phyloP scores from a whole-genome alignment of 1,140 invertebrate genomes.

The Cydia splendana region DNA sequence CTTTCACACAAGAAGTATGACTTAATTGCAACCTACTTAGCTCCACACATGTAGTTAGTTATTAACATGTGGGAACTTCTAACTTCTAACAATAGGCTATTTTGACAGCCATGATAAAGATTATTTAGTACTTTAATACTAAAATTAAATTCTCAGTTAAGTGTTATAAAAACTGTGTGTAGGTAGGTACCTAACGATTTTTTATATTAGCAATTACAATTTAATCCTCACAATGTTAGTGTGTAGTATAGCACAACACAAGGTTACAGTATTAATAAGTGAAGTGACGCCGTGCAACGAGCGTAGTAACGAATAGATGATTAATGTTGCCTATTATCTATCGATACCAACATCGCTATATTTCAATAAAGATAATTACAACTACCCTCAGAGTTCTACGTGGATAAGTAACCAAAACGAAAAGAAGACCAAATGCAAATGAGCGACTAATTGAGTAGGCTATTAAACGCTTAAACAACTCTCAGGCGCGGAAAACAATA shows the following conservation, averaged over 20 bases:
- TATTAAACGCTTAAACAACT: conserved; percentile 20
- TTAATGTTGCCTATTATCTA: neutral
- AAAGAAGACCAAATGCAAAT: conserved; percentile 18
- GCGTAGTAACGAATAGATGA: neutral
- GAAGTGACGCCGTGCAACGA: neutral
- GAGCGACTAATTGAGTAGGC: conserved; percentile 11
- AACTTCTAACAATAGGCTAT: neutral
- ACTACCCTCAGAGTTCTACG: neutral
- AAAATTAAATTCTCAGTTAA: neutral
- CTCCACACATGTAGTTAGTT: neutral
- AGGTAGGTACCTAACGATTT: neutral
- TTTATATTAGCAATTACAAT: neutral
- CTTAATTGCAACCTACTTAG: neutral
- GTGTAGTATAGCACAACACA: conserved; percentile 10
- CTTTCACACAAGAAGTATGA: neutral
- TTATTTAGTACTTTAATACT: neutral
- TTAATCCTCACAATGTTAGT: neutral
- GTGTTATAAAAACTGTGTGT: neutral
- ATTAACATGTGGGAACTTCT: neutral
- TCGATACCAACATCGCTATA: neutral
- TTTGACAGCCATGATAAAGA: neutral
- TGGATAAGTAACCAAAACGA: neutral
- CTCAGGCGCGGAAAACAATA: conserved; percentile 19
- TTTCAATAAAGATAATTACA: neutral
- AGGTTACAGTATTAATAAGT: conserved; percentile 28